phyloP scores from a whole-genome alignment of 2,113 vertebrate genomes.

The Hydrochoerus hydrochaeris region DNA sequence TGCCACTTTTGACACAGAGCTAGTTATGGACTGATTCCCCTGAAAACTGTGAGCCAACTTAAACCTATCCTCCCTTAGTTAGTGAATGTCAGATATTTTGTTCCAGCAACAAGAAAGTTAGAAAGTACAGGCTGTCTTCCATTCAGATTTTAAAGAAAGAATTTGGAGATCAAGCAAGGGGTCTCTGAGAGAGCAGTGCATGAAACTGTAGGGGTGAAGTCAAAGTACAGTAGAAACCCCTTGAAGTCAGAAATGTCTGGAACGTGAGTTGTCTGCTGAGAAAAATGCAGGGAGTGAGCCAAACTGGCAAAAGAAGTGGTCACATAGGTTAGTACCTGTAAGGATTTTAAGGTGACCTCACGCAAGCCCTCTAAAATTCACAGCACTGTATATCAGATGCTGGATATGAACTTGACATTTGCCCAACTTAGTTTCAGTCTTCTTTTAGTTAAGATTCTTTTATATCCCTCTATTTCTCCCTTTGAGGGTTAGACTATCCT shows the following conservation, averaged over 20 bases:
- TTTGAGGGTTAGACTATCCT: no score
- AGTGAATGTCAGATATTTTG: neutral
- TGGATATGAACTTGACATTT: neutral
- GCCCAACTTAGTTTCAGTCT: neutral
- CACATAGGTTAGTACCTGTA: neutral
- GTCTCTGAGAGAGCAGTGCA: neutral
- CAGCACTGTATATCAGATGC: neutral
- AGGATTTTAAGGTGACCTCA: neutral
- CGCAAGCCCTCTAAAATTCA: neutral
- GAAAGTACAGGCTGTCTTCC: neutral
- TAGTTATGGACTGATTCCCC: neutral
- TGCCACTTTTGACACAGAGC: neutral
- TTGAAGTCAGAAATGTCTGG: neutral
- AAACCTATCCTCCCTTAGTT: neutral
- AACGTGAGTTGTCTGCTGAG: neutral
- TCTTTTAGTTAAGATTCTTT: neutral
- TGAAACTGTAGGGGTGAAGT: neutral
- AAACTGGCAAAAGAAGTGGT: neutral
- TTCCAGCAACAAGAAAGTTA: neutral
- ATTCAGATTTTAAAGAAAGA: neutral
- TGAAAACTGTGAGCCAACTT: neutral
- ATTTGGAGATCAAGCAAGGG: neutral
- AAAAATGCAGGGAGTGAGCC: neutral
- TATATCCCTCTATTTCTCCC: neutral
- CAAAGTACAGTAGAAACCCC: no score